phyloP scores from a whole-genome alignment of 2,797 vertebrate genomes.

The Pangasius macronema region DNA sequence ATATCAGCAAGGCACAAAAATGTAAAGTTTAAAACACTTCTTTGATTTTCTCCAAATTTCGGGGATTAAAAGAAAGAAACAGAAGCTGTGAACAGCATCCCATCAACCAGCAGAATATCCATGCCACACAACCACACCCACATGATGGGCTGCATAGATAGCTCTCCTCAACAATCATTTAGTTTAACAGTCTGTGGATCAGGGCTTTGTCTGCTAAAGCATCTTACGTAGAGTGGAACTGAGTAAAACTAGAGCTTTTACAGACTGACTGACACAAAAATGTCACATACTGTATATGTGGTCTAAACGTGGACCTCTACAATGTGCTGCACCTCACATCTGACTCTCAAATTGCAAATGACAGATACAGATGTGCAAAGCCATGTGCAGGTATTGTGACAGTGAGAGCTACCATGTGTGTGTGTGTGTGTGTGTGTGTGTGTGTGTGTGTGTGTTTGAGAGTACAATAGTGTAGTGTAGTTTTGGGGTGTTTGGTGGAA shows the following conservation, averaged over 20 bases:
- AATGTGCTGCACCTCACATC: conserved; percentile 40
- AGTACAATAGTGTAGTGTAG: background rate
- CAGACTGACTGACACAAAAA: conserved; percentile 18
- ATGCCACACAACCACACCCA: conserved; percentile 82
- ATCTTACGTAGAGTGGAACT: background rate
- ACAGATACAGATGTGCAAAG: conserved; percentile 45
- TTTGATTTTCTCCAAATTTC: conserved; percentile 66
- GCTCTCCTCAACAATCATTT: conserved; percentile 52
- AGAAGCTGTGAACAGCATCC: conserved; percentile 69
- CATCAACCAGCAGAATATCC: conserved; percentile 71
- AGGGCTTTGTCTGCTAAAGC: conserved; percentile 15
- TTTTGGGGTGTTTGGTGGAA: conserved; percentile 60
- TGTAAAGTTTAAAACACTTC: conserved; percentile 71
- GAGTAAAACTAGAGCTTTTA: conserved; percentile 29
- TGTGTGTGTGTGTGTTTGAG: conserved; percentile 28
- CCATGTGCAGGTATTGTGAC: conserved; percentile 36
- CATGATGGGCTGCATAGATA: conserved; percentile 91
- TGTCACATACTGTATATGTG: conserved; percentile 1
- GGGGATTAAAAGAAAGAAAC: conserved; percentile 78
- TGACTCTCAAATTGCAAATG: conserved; percentile 36
- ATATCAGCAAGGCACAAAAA: conserved; percentile 95
- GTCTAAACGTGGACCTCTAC: conserved; percentile 20
- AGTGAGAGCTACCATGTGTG: conserved; percentile 43
- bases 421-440: conserved; percentile 30
- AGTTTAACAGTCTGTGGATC: conserved; percentile 37